Evolutionary conservation across 2,888 invertebrate species (phyloP).

Genomic region (Cryptus viduatorius): DNA sequence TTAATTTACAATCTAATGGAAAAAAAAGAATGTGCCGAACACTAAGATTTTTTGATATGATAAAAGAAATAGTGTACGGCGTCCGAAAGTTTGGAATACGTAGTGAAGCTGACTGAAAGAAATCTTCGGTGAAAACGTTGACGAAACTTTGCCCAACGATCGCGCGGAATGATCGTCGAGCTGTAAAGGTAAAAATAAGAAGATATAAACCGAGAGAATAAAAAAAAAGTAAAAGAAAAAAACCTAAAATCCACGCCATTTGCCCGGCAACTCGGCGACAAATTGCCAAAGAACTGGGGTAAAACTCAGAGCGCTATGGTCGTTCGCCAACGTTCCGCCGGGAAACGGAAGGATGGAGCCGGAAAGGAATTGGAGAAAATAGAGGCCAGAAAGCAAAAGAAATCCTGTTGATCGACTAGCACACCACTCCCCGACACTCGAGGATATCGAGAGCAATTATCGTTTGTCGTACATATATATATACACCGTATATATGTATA

Average conservation of each 20-base stretch:
- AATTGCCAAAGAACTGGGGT: constrained; percentile 36
- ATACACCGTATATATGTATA: constrained; percentile 4
- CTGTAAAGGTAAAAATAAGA: constrained; percentile 7
- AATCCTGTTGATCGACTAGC: constrained; percentile 54
- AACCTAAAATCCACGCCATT: constrained; percentile 6
- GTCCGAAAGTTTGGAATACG: too few species aligned
- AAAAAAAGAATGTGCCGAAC: too few species aligned
- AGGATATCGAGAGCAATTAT: constrained; percentile 60
- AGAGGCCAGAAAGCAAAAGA: constrained; percentile 43
- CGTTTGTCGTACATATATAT: constrained; percentile 46
- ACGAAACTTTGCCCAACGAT: constrained; percentile 8
- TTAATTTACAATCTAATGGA: too few species aligned
- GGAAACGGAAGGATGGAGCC: constrained; percentile 20
- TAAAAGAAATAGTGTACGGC: too few species aligned
- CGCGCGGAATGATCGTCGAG: not conserved
- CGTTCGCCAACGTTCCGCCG: not conserved
- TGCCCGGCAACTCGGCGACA: constrained; percentile 30
- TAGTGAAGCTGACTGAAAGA: too few species aligned
- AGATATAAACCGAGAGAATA: not conserved
- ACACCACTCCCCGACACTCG: constrained; percentile 51
- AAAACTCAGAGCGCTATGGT: not conserved
- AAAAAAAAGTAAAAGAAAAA: not conserved
- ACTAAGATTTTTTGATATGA: too few species aligned
- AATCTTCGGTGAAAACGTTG: not conserved
- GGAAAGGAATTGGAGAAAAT: constrained; percentile 30